phyloP scores from a whole-genome alignment of 2,113 vertebrate genomes.

The Benitochromis conjunctus region DNA sequence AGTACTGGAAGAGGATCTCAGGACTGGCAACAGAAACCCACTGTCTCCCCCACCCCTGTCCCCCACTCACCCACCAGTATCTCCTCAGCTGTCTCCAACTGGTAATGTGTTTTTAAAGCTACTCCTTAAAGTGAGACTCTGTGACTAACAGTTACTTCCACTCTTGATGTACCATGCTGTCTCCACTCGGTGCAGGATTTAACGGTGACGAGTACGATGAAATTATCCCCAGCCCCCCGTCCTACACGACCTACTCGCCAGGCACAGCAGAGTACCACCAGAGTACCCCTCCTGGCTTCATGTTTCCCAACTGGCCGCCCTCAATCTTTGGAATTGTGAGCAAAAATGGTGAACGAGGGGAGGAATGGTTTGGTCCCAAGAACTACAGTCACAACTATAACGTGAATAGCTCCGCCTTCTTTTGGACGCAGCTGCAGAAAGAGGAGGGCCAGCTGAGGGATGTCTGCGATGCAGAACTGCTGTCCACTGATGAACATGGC shows the following conservation, averaged over 20 bases:
- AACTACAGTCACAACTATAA: constrained; percentile 10
- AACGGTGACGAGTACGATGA: constrained; percentile 46
- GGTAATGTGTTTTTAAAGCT: constrained; percentile 3
- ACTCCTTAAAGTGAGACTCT: not conserved
- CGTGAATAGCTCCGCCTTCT: constrained; percentile 62
- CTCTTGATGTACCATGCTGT: not conserved
- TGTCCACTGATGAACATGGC: constrained; percentile 65
- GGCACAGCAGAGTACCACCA: not conserved
- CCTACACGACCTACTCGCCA: constrained; percentile 12
- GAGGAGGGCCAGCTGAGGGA: constrained; percentile 67
- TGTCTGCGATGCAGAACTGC: constrained; percentile 58
- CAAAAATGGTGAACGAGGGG: not conserved
- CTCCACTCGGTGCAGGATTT: not conserved
- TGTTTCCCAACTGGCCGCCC: not conserved
- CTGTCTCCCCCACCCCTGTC: not conserved
- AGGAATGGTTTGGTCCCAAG: not conserved
- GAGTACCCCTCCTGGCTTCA: not conserved
- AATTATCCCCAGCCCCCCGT: constrained; percentile 42
- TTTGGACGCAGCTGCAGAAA: constrained; percentile 76
- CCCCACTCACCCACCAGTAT: not conserved
- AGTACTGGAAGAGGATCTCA: constrained; percentile 84
- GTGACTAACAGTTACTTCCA: not conserved
- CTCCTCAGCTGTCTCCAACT: not conserved
- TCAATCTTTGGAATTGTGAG: fast-evolving
- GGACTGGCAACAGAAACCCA: constrained; percentile 16